These are phyloP conservation scores for Noctua janthe DNA, from an alignment of 2,888 invertebrate genomes.

Conservation along the genomic window DNA sequence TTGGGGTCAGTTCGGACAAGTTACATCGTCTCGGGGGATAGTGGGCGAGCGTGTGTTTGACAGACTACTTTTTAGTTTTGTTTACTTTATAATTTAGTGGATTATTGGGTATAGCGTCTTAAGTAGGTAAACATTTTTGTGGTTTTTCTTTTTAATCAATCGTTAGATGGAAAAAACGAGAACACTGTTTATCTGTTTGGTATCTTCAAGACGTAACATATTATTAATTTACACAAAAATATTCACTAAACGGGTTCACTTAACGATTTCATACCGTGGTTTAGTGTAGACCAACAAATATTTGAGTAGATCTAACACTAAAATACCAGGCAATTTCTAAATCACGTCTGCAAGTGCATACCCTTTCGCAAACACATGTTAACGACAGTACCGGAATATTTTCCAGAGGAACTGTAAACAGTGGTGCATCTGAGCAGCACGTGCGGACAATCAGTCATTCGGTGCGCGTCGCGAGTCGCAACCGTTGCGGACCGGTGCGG, in stretches of 20 bases:
- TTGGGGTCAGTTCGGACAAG: slow-evolving; percentile 85
- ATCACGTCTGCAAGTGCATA: slow-evolving; percentile 42
- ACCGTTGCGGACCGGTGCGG: slow-evolving; percentile 42
- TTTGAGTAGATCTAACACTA: not conserved
- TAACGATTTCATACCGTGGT: not conserved
- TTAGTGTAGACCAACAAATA: not conserved
- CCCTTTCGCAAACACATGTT: slow-evolving; percentile 42
- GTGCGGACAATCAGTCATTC: slow-evolving; percentile 77
- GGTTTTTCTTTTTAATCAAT: too few species aligned
- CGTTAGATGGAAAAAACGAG: not conserved
- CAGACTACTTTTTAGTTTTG: slow-evolving; percentile 63
- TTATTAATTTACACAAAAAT: not conserved
- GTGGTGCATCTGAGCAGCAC: slow-evolving; percentile 69
- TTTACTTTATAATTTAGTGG: slow-evolving; percentile 61
- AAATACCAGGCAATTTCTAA: slow-evolving; percentile 15
- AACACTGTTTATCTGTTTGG: not conserved
- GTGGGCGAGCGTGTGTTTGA: slow-evolving; percentile 65
- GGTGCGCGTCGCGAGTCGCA: slow-evolving; percentile 67
- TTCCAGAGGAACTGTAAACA: slow-evolving; percentile 51
- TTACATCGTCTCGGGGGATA: slow-evolving; percentile 79
- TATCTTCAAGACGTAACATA: not conserved
- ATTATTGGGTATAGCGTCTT: slow-evolving; percentile 33
- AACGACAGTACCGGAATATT: slow-evolving; percentile 51
- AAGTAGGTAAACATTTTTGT: slow-evolving; percentile 4
- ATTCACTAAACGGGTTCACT: not conserved